These are phyloP conservation scores for Passer domesticus DNA, from an alignment of 2,113 vertebrate genomes.

Conservation along the genomic window DNA sequence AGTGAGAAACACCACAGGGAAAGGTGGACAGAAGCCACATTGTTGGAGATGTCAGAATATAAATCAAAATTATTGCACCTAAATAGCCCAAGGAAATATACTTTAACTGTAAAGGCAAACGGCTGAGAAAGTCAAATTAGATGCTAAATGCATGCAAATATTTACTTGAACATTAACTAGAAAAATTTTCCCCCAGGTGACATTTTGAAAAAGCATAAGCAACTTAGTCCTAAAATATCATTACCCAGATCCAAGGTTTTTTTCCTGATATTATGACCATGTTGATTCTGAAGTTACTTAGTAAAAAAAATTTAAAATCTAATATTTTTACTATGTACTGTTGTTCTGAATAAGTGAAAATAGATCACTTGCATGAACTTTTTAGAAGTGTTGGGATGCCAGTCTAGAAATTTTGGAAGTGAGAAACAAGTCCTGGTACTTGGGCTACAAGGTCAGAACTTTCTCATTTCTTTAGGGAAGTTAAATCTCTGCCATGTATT, in stretches of 20 bases:
- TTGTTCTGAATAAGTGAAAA: neutral
- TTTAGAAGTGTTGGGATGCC: neutral
- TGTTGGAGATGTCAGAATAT: neutral
- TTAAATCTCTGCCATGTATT: neutral
- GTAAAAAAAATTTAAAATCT: neutral
- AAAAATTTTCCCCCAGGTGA: neutral
- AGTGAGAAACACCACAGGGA: neutral
- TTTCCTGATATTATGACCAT: neutral
- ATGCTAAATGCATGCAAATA: neutral
- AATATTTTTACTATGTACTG: neutral
- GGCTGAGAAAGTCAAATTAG: neutral
- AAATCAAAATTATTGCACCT: neutral
- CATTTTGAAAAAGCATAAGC: neutral
- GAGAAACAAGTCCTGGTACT: neutral
- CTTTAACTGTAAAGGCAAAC: neutral
- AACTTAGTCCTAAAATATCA: neutral
- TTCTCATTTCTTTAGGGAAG: neutral
- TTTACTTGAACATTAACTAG: neutral
- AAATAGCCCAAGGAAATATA: neutral
- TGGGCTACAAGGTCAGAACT: neutral
- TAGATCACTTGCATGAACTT: neutral
- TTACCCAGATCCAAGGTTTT: neutral
- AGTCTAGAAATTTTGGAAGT: neutral
- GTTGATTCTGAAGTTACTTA: neutral
- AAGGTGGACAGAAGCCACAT: neutral